Base-by-base conservation (phyloP, 2,797 vertebrate species). In the Enteromius argenteus region DNA sequence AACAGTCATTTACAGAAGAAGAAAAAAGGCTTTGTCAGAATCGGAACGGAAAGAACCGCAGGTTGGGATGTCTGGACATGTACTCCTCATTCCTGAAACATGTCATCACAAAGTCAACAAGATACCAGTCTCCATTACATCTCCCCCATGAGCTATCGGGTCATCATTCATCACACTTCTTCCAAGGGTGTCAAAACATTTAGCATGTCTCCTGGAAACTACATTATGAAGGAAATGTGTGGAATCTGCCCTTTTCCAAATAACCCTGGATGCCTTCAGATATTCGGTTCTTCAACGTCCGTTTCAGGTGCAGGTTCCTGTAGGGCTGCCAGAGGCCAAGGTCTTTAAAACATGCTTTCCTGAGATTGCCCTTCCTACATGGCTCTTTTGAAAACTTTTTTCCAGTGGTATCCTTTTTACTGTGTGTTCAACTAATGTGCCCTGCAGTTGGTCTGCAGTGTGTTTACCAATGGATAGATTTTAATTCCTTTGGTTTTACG, bases 271-370 rank as follows among this genome's bases (percentile, higher is more conserved):
- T 88, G 49, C 90, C 85, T 87, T 83, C 56, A 85, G 88, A 89
- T 87, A 80, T 85, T 66, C 84, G 42, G 85, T 83, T 60, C 67
- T 80, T 62, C 80, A 80, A 39, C 78, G 81, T 95, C 91, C 81
- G 35, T 81, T 94, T 92, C 93, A 93, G 92, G 92, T 93, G 92
- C 75, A 85, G 5, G 46, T 64, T 75, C 90, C 86, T 86, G 84
- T 87, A 84, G 86, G 32, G 75, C 62, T 5, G 81, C 76, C 83
- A 86, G 74, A 80, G 66, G 86, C 83, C 83, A 85, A 67, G 86
- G 89, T 86, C 80, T 80, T 82, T 64, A 84, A 23, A 92, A 91
- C 86, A 93, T 90, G 92, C 91, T 58, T 87, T 85, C 86, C 90
- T 85, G 62, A 84, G 81, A 66, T 82, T 83, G 17, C 42, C 77